Evolutionary conservation across 2,797 vertebrate species (phyloP).

Genomic region (Rhinella marina): DNA sequence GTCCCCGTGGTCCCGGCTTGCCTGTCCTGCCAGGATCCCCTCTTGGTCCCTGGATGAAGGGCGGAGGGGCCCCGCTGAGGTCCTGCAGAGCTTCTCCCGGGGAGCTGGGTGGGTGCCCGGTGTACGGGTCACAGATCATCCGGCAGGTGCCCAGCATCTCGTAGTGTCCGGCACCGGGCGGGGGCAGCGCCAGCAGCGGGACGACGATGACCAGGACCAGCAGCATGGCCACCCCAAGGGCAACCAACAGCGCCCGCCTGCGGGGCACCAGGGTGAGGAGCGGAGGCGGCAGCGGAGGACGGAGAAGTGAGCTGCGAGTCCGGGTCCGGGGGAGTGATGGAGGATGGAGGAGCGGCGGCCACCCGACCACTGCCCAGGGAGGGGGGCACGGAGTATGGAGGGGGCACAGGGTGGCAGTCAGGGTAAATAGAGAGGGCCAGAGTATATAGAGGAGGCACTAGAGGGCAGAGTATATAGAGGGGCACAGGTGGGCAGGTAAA

Average conservation of each 20-base stretch:
- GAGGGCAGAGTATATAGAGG: too few species aligned
- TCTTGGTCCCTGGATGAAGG: constrained; percentile 85
- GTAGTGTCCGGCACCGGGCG: constrained; percentile 82
- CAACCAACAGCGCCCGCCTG: constrained; percentile 76
- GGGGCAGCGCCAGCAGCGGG: constrained; percentile 81
- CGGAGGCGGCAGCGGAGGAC: neutral
- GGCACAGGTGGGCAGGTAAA: too few species aligned
- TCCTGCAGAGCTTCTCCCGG: constrained; percentile 86
- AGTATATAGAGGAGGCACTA: neutral
- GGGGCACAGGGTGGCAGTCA: rapidly evolving
- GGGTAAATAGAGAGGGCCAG: neutral
- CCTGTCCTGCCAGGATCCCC: constrained; percentile 87
- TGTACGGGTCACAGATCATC: constrained; percentile 95
- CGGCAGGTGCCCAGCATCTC: constrained; percentile 97
- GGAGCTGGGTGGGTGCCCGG: constrained; percentile 68
- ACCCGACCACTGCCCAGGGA: neutral
- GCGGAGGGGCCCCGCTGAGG: constrained; percentile 80
- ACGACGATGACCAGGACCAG: constrained; percentile 82
- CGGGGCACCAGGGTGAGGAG: constrained; percentile 71
- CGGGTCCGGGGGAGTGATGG: constrained; percentile 60
- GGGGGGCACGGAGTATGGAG: neutral
- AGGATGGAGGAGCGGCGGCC: constrained; percentile 5
- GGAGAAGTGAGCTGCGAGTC: neutral
- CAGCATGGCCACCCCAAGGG: constrained; percentile 77
- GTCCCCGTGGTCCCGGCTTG: constrained; percentile 85